Conservation (phyloP, 2,888 invertebrate species). For the Melieria crassipennis region DNA sequence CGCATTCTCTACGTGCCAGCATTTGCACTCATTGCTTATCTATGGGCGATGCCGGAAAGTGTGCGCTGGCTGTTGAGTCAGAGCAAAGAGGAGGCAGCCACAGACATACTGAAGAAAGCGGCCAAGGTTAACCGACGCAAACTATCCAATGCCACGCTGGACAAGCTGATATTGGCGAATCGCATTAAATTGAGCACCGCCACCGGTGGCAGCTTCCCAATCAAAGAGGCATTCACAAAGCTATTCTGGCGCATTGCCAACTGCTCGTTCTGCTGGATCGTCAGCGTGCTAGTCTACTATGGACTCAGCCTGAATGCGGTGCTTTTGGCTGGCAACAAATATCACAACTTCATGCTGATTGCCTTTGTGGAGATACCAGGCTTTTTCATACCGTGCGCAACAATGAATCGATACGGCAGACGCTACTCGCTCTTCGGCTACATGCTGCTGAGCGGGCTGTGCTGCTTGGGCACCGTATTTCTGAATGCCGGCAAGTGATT, state of each 20-base stretch:
- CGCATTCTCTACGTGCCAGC: constrained; percentile 75
- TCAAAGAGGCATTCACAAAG: constrained; percentile 56
- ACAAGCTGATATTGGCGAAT: constrained; percentile 56
- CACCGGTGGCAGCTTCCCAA: constrained; percentile 56
- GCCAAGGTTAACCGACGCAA: constrained; percentile 72
- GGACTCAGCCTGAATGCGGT: constrained; percentile 83
- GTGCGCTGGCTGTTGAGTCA: constrained; percentile 79
- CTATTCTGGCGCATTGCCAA: constrained; percentile 66
- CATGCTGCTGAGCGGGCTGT: constrained; percentile 71
- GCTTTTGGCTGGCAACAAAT: constrained; percentile 77
- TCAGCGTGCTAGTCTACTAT: constrained; percentile 82
- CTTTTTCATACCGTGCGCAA: constrained; percentile 72
- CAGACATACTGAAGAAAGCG: constrained; percentile 70
- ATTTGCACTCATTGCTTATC: constrained; percentile 74
- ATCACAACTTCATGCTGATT: constrained; percentile 75
- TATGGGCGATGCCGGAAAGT: constrained; percentile 77
- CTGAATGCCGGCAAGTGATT: constrained; percentile 41
- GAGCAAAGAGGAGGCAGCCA: constrained; percentile 70
- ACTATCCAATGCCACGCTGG: constrained; percentile 68
- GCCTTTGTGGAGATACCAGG: constrained; percentile 77
- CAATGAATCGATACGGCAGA: constrained; percentile 74
- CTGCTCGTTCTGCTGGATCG: constrained; percentile 83
- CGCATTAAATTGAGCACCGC: constrained; percentile 53
- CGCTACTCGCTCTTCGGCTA: constrained; percentile 72
- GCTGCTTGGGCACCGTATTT: constrained; percentile 59